Base-by-base conservation (phyloP, 2,113 vertebrate genomes). In the Rhizomys pruinosus region DNA sequence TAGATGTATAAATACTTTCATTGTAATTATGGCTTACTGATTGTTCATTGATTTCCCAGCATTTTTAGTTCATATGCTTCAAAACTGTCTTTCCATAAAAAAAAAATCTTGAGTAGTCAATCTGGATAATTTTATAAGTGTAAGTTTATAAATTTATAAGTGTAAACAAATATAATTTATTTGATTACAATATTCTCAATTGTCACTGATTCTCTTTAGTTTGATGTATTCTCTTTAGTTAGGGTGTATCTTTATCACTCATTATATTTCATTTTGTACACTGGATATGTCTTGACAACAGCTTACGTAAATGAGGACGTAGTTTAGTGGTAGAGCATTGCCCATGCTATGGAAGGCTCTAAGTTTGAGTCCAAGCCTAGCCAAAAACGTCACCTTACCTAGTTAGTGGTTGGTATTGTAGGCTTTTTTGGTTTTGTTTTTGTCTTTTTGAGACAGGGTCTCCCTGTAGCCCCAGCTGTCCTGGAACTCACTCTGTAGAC, bases 71-170 rank as follows among this genome's bases (percentile, higher is more conserved):
- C 5, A 73, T 34, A 32, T 80, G 42, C 72, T 87, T 87, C 59
- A 94, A 90, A 90, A 90, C 61, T 76, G 7, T 44, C 37, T 22
- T 89, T 81, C 63, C 15, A 71, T 91, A 82, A 87, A 73, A 78
- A 82, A 87, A 73, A 78, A 68, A 4, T 39, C 57, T 11, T 52
- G 34, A n/a, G 3, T 90, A 16, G 61, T 90, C 15, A 79, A 59
- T 77, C 57, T 84, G 57, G 77, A 81, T 72, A 37, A 69, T 89
- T 87, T 61, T 61, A 52, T 52, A 52, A 52, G 47, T 52, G 47
- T 52, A 52, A 52, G 11, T 52, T 52, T 52, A 52, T 64, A 27
- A 64, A 64, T 64, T n/a, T 76, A 27, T 89, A 85, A 34, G 3
- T 11, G 55, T 42, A 29, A 52, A 52, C 6, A 6, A 52, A 11